Base-by-base conservation (phyloP, 1,140 invertebrate genomes). In the Mylabris phalerata region DNA sequence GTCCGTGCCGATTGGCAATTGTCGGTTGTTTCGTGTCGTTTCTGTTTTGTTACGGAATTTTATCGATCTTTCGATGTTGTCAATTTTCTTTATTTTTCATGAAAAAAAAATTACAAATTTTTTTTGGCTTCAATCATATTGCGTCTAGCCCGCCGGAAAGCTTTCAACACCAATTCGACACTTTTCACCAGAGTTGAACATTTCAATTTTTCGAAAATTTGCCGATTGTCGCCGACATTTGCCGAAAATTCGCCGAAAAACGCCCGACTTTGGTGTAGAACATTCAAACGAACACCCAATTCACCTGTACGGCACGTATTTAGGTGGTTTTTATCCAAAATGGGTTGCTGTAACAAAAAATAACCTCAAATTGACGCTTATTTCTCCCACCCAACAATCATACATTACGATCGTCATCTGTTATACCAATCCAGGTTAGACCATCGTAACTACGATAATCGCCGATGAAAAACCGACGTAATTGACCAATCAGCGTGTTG, bases 391-490 rank as follows among this genome's bases (percentile, higher is more conserved):
- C n/a, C 1, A 38, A 9, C 24, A 11, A 50, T 39, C 32, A 0
- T 39, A 50, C 32, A 7, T 32, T n/a, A 64, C 56, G 24, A 63
- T 42, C 32, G 4, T 61, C 40, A 39, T 64, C 65, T 3, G 68
- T 64, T 24, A 66, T 10, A 11, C 61, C 63, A 9, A 70, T 62
- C 68, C 71, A 71, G 3, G 55, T 63, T 2, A 69, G 38, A 46
- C 71, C 65, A n/a, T 63, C 55, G 32, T 69, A 71, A 56, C 58
- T 67, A 9, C 60, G 61, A 56, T 57, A 68, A 48, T 72, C 71
- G 0, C 71, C 69, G 13, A 72, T 64, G 45, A 72, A 72, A 58
- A 67, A 72, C 10, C 71, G 46, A 50, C 62, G 63, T 51, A 72
- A 56, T 40, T 69, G 57, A 9, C 60, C 51, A 9, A 39, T 51